Base-by-base conservation (phyloP, 2,797 vertebrate genomes). In the Silurus aristotelis region DNA sequence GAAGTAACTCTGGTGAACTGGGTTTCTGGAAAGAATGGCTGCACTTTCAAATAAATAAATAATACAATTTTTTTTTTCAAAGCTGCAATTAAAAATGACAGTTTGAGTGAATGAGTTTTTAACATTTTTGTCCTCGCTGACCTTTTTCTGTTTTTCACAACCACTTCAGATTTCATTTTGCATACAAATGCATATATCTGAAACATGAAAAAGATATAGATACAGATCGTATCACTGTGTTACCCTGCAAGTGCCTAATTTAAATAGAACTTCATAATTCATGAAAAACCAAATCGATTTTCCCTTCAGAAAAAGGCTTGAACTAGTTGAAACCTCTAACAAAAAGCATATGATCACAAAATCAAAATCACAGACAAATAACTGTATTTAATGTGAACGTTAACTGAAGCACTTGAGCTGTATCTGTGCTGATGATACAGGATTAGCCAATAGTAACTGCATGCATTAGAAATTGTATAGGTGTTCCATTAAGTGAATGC, bases 21-120 rank as follows among this genome's bases (percentile, higher is more conserved):
- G 38, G 27, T 88, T 68, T 68, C 66, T 58, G 56, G 82, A 88
- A 86, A 56, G 46, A 31, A 68, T 56, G 43, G 8, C 13, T 52
- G 78, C 17, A 61, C 3, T 14, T 78, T 78, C 27, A 0, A 5
- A 20, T 31, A 60, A 13, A 17, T 1, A 31, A 76, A 76, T 31
- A 58, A 76, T 58, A 56, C 8, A 58, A 0, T 38, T 38, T 4
- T 38, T 38, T 38, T 38, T 38, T 38, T 5, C 3, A 38, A 38
- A 58, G 25, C 46, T 15, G 13, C 20, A 20, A 48, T 2, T 7
- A 52, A n/a, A 48, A 5, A 13, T 1, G 10, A 6, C 70, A 13
- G 38, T 10, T 71, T 22, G 9, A 71, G 70, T 52, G 71, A 22
- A 27, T 7, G 17, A 15, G 27, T 55, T 75, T 75, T 72, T n/a